Conservation (phyloP, 2,797 vertebrate species). For the Kryptolebias ocellatus region DNA sequence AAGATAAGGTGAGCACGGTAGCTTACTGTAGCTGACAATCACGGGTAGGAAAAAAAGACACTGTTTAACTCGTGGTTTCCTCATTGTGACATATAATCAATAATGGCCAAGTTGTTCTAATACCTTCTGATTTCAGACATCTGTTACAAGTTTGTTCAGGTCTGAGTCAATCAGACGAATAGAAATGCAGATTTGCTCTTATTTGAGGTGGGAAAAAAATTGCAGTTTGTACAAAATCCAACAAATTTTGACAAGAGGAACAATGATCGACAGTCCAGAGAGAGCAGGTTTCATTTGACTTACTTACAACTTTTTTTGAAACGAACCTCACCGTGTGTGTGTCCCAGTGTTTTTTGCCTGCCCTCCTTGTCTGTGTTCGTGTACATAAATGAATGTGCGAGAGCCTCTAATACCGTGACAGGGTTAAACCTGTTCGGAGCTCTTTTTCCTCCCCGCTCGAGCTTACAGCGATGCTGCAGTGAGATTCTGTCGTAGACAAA, state of each 20-base stretch:
- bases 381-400: conserved; percentile 24
- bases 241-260: conserved; percentile 11
- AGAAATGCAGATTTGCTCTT: conserved; percentile 13
- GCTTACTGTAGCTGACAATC: conserved; percentile 25
- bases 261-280: conserved; percentile 2
- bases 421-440: conserved; percentile 68
- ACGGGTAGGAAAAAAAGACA: not conserved
- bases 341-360: too few relatives aligned
- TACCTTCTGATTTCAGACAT: conserved; percentile 29
- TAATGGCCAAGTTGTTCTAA: conserved; percentile 15
- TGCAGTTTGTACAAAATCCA: not conserved
- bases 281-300: not conserved
- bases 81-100: conserved; percentile 14
- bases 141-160: conserved; percentile 24
- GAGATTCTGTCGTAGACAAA: conserved; percentile 93
- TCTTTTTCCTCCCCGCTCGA: conserved; percentile 50
- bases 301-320: not conserved
- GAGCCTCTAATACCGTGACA: conserved; percentile 47
- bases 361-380: not conserved
- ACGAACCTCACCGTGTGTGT: too few relatives aligned
- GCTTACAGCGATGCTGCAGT: conserved; percentile 85
- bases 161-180: conserved; percentile 4
- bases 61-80: conserved; percentile 14
- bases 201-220: not conserved
- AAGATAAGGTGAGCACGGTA: conserved; percentile 27